Evolutionary conservation across 2,888 invertebrate genomes (phyloP).

Genomic region (Caenorhabditis sp.): DNA sequence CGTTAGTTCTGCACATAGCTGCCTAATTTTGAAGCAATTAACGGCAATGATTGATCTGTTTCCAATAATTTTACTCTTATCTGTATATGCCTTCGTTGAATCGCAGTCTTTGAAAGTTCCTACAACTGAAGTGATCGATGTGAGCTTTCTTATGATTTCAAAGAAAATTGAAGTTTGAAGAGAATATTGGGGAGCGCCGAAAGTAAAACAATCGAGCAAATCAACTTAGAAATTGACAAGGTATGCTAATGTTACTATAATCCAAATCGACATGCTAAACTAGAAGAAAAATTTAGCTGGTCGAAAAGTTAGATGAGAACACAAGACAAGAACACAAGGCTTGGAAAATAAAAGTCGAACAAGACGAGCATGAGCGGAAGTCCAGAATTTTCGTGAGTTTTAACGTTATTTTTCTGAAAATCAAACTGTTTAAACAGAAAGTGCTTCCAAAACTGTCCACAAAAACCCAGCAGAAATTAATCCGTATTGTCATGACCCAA

Average conservation of each 20-base stretch:
- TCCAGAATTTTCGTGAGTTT: conserved; percentile 58
- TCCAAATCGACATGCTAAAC: not conserved
- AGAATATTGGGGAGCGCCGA: conserved; percentile 60
- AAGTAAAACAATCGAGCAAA: conserved; percentile 58
- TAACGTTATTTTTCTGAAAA: no score
- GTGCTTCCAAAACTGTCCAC: conserved; percentile 60
- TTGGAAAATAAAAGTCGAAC: conserved; percentile 58
- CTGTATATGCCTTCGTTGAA: not conserved
- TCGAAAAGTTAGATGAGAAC: conserved; percentile 53
- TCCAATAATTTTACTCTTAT: not conserved
- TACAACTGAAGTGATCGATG: not conserved
- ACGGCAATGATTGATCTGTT: not conserved
- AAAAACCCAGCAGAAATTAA: conserved; percentile 57
- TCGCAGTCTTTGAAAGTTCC: not conserved
- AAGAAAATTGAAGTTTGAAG: conserved; percentile 24
- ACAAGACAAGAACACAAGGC: conserved; percentile 53
- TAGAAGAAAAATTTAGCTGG: conserved; percentile 33
- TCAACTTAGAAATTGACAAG: conserved; percentile 58
- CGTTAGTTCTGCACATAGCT: no score
- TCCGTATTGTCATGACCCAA: conserved; percentile 65
- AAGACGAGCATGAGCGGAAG: conserved; percentile 53
- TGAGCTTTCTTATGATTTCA: not conserved
- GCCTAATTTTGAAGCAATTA: no score
- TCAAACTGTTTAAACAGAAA: no score
- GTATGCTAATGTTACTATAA: not conserved